phyloP scores from a whole-genome alignment of 1,140 invertebrate genomes.

The Drosophila tsacasi region DNA sequence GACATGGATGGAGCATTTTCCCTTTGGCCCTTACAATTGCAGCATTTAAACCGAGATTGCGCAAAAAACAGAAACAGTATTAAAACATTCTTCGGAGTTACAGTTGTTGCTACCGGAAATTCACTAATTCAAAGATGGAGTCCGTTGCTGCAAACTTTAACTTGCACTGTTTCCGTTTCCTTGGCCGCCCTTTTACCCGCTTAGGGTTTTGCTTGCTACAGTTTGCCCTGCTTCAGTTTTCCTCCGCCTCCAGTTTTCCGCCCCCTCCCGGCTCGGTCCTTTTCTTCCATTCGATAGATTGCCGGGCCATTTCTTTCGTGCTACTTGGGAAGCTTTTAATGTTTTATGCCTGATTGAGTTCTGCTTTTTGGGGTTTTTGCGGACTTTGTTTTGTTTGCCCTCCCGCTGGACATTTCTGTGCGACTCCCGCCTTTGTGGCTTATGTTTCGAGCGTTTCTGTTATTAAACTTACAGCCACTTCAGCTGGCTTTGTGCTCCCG shows the following conservation, averaged over 20 bases:
- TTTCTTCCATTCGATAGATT: conserved; percentile 23
- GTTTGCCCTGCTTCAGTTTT: conserved; percentile 22
- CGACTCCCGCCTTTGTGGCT: conserved; percentile 65
- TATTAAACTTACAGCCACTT: conserved; percentile 67
- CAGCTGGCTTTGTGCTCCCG: conserved; percentile 56
- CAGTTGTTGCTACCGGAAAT: conserved; percentile 63
- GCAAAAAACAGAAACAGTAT: conserved; percentile 50
- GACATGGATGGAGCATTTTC: conserved; percentile 2
- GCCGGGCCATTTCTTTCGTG: conserved; percentile 49
- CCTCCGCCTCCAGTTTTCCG: not conserved
- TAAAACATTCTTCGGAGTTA: conserved; percentile 58
- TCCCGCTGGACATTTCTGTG: conserved; percentile 58
- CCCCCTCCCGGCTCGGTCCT: not conserved
- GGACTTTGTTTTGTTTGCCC: conserved; percentile 63
- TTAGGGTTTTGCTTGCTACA: conserved; percentile 30
- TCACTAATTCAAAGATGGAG: conserved; percentile 73
- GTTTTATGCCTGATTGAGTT: conserved; percentile 81
- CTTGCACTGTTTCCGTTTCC: conserved; percentile 61
- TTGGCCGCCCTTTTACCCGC: conserved; percentile 6
- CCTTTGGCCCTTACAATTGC: conserved; percentile 33
- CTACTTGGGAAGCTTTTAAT: conserved; percentile 60
- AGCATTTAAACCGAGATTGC: conserved; percentile 36
- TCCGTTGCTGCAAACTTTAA: conserved; percentile 67
- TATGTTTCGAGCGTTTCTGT: conserved; percentile 73
- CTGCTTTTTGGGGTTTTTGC: conserved; percentile 68